Base-by-base conservation (phyloP, 2,888 invertebrate species). In the Folsomia manolachei region DNA sequence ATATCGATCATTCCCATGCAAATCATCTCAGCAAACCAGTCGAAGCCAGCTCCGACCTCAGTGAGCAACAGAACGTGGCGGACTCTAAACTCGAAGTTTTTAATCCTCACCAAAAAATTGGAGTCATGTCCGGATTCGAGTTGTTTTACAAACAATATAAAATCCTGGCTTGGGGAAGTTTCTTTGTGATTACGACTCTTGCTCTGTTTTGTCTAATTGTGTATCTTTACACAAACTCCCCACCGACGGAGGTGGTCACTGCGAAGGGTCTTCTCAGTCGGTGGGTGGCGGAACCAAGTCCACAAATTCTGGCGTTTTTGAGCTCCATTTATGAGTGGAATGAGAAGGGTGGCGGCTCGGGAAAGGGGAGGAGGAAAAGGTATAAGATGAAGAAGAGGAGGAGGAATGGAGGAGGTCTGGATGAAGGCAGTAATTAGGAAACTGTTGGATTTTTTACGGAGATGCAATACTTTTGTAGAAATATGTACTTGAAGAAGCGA, bases 221-320 rank as follows among this genome's bases (percentile, higher is more conserved):
- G 1, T 79, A 69, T 53, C 27, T 81, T n/a, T 81, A 80, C 69
- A 68, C 77, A 1, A 78, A 78, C 51, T 79, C 79, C 72, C 81
- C 81, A 2, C 81, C 81, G 2, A 81, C 81, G n/a, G 80, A 81
- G 70, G 81, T 81, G 23, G 81, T 81, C 18, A 79, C 78, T 7
- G 80, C 80, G 0, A 66, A 39, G 39, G 39, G 39, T 14, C 14
- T 39, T 4, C 14, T 39, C 7, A 39, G 7, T 4, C 7, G 14
- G 7, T 39, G 39, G 39, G 4, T 39, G 39, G 14, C 39, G 39
- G 14, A 39, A 9, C 70, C 71, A 21, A 78, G 78, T 69, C 79
- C 78, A 9, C 73, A 70, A 39, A 61, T 80, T 9, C 39, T 76
- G 1, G 74, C 69, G 60, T 79, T 80, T 27, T 69, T 79, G 18